phyloP scores from a whole-genome alignment of 1,140 invertebrate species.

The Eriosoma lanigerum region DNA sequence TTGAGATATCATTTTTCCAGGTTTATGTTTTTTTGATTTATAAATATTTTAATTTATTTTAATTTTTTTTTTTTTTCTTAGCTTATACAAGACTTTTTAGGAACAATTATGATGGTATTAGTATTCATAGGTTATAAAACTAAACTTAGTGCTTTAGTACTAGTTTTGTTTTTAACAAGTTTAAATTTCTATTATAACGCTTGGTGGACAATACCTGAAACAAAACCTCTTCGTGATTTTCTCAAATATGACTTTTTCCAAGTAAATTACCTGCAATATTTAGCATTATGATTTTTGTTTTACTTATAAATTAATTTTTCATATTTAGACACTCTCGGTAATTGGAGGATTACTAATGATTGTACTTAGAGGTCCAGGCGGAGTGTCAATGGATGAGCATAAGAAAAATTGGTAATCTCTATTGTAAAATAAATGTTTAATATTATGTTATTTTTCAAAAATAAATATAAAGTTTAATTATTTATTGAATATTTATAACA shows the following conservation, averaged over 20 bases:
- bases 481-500: slow-evolving; percentile 20
- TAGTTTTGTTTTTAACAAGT: slow-evolving; percentile 85
- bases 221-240: slow-evolving; percentile 96
- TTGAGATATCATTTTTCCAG: slow-evolving; percentile 88
- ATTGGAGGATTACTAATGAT: slow-evolving; percentile 99
- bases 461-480: slow-evolving; percentile 25
- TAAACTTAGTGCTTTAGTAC: slow-evolving; percentile 92
- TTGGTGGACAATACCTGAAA: slow-evolving; percentile 94
- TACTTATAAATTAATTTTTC: slow-evolving; percentile 55
- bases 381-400: slow-evolving; percentile 99
- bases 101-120: slow-evolving; percentile 90
- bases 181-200: slow-evolving; percentile 97
- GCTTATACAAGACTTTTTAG: slow-evolving; percentile 87
- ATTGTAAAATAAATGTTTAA: slow-evolving; percentile 31
- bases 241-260: slow-evolving; percentile 99
- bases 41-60: neutral
- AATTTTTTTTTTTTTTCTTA: slow-evolving; percentile 59
- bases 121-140: slow-evolving; percentile 98
- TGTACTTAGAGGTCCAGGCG: slow-evolving; percentile 95
- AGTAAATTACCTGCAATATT: slow-evolving; percentile 61
- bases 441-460: slow-evolving; percentile 45
- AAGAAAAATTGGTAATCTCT: slow-evolving; percentile 90
- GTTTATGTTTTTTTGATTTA: slow-evolving; percentile 59
- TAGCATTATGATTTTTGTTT: slow-evolving; percentile 31
- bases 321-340: slow-evolving; percentile 90